These are phyloP conservation scores for Sebastes fasciatus DNA, from an alignment of 2,113 vertebrate genomes.

Conservation along the genomic window DNA sequence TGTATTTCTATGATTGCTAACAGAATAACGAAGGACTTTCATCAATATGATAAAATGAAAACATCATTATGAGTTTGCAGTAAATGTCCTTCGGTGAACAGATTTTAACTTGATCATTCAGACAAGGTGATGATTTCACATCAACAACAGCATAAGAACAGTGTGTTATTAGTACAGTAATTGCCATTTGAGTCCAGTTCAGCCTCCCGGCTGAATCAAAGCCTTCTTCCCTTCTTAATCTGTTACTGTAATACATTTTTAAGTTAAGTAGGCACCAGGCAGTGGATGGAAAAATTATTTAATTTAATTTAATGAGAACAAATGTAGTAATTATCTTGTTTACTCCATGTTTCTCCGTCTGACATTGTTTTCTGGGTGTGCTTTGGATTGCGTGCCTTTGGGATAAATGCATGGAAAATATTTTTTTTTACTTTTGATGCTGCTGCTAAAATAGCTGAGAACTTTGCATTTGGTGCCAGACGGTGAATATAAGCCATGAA, in stretches of 20 bases:
- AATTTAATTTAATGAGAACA: constrained; percentile 57
- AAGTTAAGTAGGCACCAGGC: constrained; percentile 13
- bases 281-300: constrained; percentile 36
- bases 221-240: constrained; percentile 35
- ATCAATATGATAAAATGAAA: constrained; percentile 26
- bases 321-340: constrained; percentile 69
- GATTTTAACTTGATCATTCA: constrained; percentile 9
- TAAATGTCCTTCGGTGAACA: constrained; percentile 7
- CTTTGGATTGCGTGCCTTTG: constrained; percentile 48
- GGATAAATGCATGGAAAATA: constrained; percentile 64
- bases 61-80: neutral
- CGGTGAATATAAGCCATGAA: constrained; percentile 64
- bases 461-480: constrained; percentile 68
- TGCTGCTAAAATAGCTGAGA: constrained; percentile 60
- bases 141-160: constrained; percentile 1
- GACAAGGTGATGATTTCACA: constrained; percentile 31
- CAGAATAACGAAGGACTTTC: constrained; percentile 40
- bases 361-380: constrained; percentile 48
- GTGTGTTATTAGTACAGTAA: constrained; percentile 12
- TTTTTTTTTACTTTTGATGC: constrained; percentile 56
- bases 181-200: constrained; percentile 10
- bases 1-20: constrained; percentile 30
- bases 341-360: constrained; percentile 35
- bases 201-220: constrained; percentile 24
- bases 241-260: constrained; percentile 32